Percentiles rank a stretch among this genome's conserved stretches.
Conservation (phyloP, 2,888 invertebrate species). For the Theretra japonica region DNA sequence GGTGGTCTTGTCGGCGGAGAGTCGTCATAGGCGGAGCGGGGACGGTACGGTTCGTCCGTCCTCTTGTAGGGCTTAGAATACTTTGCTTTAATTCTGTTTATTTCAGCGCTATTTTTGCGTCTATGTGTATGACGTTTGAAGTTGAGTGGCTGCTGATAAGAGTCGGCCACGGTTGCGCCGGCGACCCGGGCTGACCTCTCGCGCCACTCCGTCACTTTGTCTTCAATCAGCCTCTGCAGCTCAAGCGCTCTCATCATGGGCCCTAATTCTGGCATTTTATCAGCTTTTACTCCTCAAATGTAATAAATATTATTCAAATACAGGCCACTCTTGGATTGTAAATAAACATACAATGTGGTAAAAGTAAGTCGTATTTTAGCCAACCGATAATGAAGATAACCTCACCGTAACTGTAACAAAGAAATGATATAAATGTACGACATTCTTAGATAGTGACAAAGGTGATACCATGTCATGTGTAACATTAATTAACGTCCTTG, state of each 20-base stretch:
- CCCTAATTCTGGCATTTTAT: constrained; percentile 78
- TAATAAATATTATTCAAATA: background rate
- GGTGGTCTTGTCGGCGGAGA: constrained; percentile 68
- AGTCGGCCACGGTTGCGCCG: constrained; percentile 74
- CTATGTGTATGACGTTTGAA: constrained; percentile 80
- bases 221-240: constrained; percentile 79
- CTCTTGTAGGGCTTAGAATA: constrained; percentile 77
- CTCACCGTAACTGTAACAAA: constrained; percentile 28
- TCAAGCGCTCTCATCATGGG: constrained; percentile 81
- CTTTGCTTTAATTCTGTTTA: constrained; percentile 83
- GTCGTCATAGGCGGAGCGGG: constrained; percentile 53
- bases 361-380: background rate
- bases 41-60: constrained; percentile 64
- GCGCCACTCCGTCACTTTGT: constrained; percentile 82
- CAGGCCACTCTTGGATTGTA: background rate
- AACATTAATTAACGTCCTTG: constrained; percentile 12
- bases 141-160: constrained; percentile 82
- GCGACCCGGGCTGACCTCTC: constrained; percentile 81
- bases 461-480: background rate
- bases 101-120: constrained; percentile 82
- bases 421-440: constrained; percentile 8
- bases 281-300: constrained; percentile 10
- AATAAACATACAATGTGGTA: background rate
- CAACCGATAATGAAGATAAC: background rate
- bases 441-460: background rate